A percentile compares a stretch with the other conserved stretches of the same genome.
These are phyloP conservation scores for Mactra quadrangularis DNA, from an alignment of 1,140 invertebrate species.

Conservation along the genomic window DNA sequence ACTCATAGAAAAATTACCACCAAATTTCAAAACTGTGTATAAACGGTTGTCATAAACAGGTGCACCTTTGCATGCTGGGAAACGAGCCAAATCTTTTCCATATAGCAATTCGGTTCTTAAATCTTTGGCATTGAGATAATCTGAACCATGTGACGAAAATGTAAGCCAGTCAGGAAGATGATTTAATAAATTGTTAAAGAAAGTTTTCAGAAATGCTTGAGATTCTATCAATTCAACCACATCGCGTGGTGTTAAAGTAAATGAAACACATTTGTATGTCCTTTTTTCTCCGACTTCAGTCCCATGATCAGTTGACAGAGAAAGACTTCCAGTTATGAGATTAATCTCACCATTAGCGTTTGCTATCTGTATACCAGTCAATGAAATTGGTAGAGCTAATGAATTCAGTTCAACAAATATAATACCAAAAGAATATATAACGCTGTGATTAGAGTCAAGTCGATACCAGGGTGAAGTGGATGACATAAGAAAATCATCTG, in stretches of 20 bases:
- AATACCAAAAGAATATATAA: slow-evolving; percentile 42
- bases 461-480: slow-evolving; percentile 46
- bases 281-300: neutral
- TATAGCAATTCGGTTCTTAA: slow-evolving; percentile 5
- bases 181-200: slow-evolving; percentile 25
- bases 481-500: slow-evolving; percentile 22
- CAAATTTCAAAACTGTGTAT: slow-evolving; percentile 47
- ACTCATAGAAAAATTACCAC: slow-evolving; percentile 11
- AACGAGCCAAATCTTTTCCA: slow-evolving; percentile 15
- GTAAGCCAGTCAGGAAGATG: slow-evolving; percentile 36
- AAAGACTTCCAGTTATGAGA: slow-evolving; percentile 13
- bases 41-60: slow-evolving; percentile 6
- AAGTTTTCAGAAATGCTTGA: slow-evolving; percentile 22
- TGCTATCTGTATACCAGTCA: slow-evolving; percentile 21
- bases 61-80: slow-evolving; percentile 25
- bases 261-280: slow-evolving; percentile 9
- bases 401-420: slow-evolving; percentile 41
- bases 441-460: neutral
- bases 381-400: slow-evolving; percentile 31
- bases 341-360: neutral
- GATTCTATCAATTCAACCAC: slow-evolving; percentile 31
- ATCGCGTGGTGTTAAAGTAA: slow-evolving; percentile 22
- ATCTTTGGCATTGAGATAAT: slow-evolving; percentile 16
- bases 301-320: neutral
- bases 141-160: slow-evolving; percentile 18